A percentile compares a stretch with the other conserved stretches of the same genome.
Conservation (phyloP, 2,888 invertebrate species). For the Hoplodrina ambigua region DNA sequence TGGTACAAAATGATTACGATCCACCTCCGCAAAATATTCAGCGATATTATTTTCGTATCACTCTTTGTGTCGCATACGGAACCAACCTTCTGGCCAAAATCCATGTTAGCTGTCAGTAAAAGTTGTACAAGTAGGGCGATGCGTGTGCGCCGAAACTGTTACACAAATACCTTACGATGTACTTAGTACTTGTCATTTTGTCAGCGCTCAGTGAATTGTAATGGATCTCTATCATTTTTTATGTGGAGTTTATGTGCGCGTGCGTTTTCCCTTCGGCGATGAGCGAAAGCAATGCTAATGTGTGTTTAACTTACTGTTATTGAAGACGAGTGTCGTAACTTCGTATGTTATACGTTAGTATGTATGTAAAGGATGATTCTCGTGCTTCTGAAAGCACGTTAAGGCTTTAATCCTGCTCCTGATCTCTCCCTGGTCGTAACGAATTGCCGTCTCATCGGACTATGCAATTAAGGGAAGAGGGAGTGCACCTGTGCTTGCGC, state of each 20-base stretch:
- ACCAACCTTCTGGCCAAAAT: constrained; percentile 36
- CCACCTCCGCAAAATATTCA: no score
- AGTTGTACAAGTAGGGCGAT: constrained; percentile 52
- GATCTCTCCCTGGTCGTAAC: no score
- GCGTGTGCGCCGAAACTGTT: constrained; percentile 54
- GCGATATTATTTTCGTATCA: background rate
- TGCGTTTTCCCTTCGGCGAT: constrained; percentile 44
- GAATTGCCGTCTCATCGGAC: no score
- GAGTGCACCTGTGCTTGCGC: no score
- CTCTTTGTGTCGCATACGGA: constrained; percentile 3
- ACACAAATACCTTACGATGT: constrained; percentile 44
- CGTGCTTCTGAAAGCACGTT: no score
- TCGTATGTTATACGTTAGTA: constrained; percentile 7
- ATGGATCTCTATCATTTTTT: constrained; percentile 52
- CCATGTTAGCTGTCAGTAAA: constrained; percentile 48
- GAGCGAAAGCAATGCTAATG: constrained; percentile 32
- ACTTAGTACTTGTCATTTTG: constrained; percentile 50
- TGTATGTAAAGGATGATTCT: no score
- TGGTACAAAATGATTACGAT: background rate
- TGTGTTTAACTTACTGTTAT: background rate
- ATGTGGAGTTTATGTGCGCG: constrained; percentile 30
- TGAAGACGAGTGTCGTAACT: constrained; percentile 16
- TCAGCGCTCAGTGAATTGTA: constrained; percentile 43
- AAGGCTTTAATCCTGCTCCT: no score
- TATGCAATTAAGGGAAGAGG: no score